These are phyloP conservation scores for Chelonia mydas DNA, from an alignment of 2,797 vertebrate species.

Conservation along the genomic window DNA sequence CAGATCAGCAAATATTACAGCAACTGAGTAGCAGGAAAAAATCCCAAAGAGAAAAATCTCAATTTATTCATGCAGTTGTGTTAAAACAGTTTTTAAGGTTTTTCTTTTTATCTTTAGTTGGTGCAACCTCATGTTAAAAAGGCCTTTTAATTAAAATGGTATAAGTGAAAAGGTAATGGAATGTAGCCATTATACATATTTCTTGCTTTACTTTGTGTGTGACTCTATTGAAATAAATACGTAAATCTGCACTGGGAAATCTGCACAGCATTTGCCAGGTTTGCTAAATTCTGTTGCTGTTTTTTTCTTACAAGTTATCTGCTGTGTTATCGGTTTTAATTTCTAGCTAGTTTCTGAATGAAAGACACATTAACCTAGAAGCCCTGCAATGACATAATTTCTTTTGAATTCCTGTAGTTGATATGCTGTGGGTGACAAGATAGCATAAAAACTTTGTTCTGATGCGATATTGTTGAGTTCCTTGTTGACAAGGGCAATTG, in stretches of 20 bases:
- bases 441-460: background rate
- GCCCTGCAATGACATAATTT: background rate
- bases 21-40: background rate
- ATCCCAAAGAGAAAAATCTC: background rate
- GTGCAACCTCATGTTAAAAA: background rate
- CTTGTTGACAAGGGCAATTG: conserved; percentile 19
- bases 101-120: background rate
- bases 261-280: background rate
- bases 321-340: background rate
- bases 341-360: background rate
- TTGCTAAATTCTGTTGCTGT: background rate
- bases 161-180: background rate
- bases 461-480: background rate
- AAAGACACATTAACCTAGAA: background rate
- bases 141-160: background rate
- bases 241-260: background rate
- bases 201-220: background rate
- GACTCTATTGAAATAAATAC: background rate
- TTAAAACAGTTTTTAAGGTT: background rate
- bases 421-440: background rate
- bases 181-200: background rate
- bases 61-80: background rate
- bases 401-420: conserved; percentile 10
- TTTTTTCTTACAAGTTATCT: background rate
- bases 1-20: background rate